Evolutionary conservation across 2,797 vertebrate species (phyloP), one percentile per base, ranked within the genome.

Genomic region (Taeniopygia guttata): DNA sequence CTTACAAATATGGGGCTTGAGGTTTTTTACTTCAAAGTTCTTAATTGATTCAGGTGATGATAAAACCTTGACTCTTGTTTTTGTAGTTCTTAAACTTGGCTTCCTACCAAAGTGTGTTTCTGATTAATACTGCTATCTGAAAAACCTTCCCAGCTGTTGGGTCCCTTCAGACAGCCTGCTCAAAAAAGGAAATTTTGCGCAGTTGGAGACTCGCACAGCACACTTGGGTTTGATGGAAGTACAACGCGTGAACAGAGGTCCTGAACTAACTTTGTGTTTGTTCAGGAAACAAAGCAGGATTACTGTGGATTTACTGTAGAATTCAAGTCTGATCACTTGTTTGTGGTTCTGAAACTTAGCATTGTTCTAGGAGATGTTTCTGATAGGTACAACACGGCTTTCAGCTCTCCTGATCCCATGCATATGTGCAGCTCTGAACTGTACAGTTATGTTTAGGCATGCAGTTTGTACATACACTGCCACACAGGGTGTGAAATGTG

Each of bases 381-480:
- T 88, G 80, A 19, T 63, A 62, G 74, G 51, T 9, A 7, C 42
- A 64, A 7, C 6, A 2, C 0, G 0, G 7, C 36, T 51, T 74
- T n/a, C 5, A 5, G 52, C 46, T 84, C 40, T 80, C 2, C 1
- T 32, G 56, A 21, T 59, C 1, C 1, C 19, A 3, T 10, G 42
- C 2, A 1, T 6, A 1, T 22, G 34, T 32, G 40, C 63, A 49
- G 32, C 4, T 51, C 40, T 80, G 3, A 58, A 3, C 40, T 48
- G n/a, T 4, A 5, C 38, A 13, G 9, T 11, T 48, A 4, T 38
- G 26, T 58, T 76, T 38, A 42, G 52, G 26, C 51, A 7, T 20
- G 32, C 43, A 8, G 0, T 27, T 70, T 62, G 48, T 43, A 3
- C 34, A 4, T 14, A 5, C 8, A 0, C 6, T 43, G 0, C 40